phyloP scores from a whole-genome alignment of 2,797 vertebrate genomes.

The Furcifer pardalis region DNA sequence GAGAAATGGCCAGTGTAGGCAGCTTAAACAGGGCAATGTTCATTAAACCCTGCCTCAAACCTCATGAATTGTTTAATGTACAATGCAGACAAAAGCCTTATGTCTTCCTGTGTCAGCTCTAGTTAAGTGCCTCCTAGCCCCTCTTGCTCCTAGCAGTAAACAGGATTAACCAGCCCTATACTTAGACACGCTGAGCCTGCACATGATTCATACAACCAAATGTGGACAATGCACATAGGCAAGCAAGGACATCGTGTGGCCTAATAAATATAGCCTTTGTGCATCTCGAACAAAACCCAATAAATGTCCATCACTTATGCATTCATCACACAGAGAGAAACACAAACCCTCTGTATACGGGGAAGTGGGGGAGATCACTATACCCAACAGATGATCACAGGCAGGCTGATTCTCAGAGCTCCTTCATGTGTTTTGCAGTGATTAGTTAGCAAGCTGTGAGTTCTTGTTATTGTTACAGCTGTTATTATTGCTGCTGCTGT shows the following conservation, averaged over 20 bases:
- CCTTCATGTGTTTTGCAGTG: not conserved
- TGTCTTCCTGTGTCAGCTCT: conserved; percentile 77
- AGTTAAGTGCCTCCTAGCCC: conserved; percentile 70
- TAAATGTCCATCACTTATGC: not conserved
- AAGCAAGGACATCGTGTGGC: not conserved
- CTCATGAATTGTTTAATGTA: conserved; percentile 82
- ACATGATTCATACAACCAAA: conserved; percentile 28
- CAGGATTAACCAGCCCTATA: conserved; percentile 70
- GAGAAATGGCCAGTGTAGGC: conserved; percentile 77
- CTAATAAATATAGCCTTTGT: not conserved
- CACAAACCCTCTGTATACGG: accelerated
- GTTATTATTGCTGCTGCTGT: not conserved
- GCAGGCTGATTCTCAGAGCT: not conserved
- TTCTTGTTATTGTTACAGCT: too few relatives aligned
- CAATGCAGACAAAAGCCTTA: conserved; percentile 76
- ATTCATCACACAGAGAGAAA: not conserved
- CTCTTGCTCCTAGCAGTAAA: conserved; percentile 71
- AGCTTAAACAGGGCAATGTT: conserved; percentile 69
- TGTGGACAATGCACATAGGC: conserved; percentile 8
- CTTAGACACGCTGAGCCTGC: conserved; percentile 38
- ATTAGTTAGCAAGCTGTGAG: not conserved
- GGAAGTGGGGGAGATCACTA: too few relatives aligned
- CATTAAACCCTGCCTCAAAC: conserved; percentile 77
- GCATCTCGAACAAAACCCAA: conserved; percentile 11
- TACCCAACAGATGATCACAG: not conserved